phyloP scores from a whole-genome alignment of 2,113 vertebrate genomes.

The human (Homo sapiens) region GRCh38 chr1:213426501-213427000 shows the following conservation, averaged over 20 bases:
- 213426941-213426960: neutral
- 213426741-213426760: conserved; percentile 2
- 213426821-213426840: neutral
- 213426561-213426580: neutral
- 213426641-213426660: neutral
- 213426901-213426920: neutral
- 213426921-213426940: neutral
- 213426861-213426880: neutral
- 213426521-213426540: neutral
- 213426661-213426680: neutral
- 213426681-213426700: neutral
- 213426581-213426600: neutral
- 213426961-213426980: neutral
- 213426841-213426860: neutral
- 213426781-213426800: neutral
- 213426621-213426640: neutral
- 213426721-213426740: neutral
- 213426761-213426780: conserved; percentile 1
- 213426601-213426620: neutral
- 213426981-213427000: neutral
- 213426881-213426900: neutral
- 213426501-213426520: neutral
- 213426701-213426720: neutral
- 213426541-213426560: neutral
- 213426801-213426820: neutral